Base-by-base conservation (phyloP, 2,113 vertebrate species). In the Lonchura striata region DNA sequence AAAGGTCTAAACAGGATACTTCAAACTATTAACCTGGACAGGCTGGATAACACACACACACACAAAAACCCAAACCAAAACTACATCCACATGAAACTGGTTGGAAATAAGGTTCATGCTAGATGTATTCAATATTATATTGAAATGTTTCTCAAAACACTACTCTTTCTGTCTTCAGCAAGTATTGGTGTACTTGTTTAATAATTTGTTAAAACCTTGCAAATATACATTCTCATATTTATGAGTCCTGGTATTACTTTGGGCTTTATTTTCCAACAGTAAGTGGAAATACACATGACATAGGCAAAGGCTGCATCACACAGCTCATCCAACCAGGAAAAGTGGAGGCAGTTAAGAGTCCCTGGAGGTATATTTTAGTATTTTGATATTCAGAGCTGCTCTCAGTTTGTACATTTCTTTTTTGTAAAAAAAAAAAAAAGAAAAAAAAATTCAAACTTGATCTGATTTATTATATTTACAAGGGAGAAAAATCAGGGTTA, bases 401-500 rank as follows among this genome's bases (percentile, higher is more conserved):
- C 61, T 82, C 59, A 42, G 56, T 80, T 60, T 80, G 35, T 63
- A 60, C 35, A 30, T 54, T 86, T 77, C 18, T 64, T 91, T 54
- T 82, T 47, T 1, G 1, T 16, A 17, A 61, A 85, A 77, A 61
- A 85, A 77, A 17, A 57, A 85, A 77, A 42, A 41, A 39, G 47
- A 42, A 35, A 41, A 2, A 63, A 72, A 82, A 95, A 77, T 10
- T 75, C 22, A 59, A 88, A 80, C 30, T 82, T n/a, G 35, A 88
- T 44, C 71, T 82, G 70, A 94, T 82, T 94, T 86, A 70, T 85
- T 85, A 20, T 59, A 54, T 86, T 91, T 95, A 88, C 39, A 80
- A 47, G 70, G 83, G 24, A 60, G 47, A 87, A 74, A 85, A 94
- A 74, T 42, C 37, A 74, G 50, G 11, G 21, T 65, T 86, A 93